Evolutionary conservation across 2,113 vertebrate genomes (phyloP), one percentile per base, ranked within the genome.

Genomic region (Nicator chloris): DNA sequence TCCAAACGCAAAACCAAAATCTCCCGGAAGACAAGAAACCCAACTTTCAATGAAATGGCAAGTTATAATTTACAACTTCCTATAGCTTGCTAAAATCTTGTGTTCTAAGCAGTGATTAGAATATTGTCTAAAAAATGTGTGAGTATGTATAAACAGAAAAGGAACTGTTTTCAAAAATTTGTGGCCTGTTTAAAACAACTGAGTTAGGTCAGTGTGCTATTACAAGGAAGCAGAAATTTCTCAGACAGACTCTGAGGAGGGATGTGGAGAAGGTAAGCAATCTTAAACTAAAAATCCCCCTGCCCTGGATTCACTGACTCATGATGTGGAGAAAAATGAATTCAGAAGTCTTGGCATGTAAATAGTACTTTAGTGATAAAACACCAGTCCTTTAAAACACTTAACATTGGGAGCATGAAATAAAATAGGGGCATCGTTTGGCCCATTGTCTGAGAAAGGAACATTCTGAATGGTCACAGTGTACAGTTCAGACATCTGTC

Each of bases 31-130:
- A 99, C 99, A 56, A 98, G 98, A 95, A 99, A 99, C 87, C 99
- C 99, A 47, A 99, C 99, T 23, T 99, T 99, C 96, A 99, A 99
- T 95, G 99, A 99, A 98, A 99, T 99, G 99, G 99, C 99, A 94
- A 98, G 98, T 61, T 90, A 59, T 83, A 65, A 35, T 75, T 77
- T 39, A 15, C 66, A 35, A 65, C 40, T 88, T 49, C 15, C 39
- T 77, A 1, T 54, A 11, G 14, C 50, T 85, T 80, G 33, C 26
- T 85, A 3, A 28, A 42, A 22, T 69, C 16, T 78, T n/a, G 44
- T 70, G 30, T 31, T 85, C 63, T 35, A 69, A 95, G 50, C 31
- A 64, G 21, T 45, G 79, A 47, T 86, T 40, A 75, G 68, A 66
- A 42, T 57, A 16, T 1, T 37, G 8, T 40, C 19, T 68, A 83